Evolutionary conservation across 2,888 invertebrate species (phyloP), one percentile per base, ranked within the genome.

Genomic region (Dendrolimus pini): DNA sequence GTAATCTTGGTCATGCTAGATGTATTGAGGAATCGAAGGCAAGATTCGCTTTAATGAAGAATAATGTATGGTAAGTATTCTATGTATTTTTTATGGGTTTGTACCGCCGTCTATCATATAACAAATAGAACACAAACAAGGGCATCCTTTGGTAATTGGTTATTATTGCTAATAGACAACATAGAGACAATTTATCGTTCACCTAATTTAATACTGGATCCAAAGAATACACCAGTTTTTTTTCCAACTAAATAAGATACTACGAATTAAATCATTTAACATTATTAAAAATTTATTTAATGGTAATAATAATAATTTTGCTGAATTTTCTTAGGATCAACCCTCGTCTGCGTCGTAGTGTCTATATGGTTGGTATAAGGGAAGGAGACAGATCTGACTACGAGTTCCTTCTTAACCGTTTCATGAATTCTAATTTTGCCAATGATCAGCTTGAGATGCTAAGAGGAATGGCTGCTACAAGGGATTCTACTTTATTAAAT

Each of bases 341-440:
- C 54, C 88, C 93, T 0, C 92, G 93, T 58, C 81, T 93, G 47
- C 92, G 93, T 58, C 83, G 90, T 0, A 85, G 90, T 3, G 93
- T 93, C 0, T 94, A 94, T 69, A 93, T 94, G 65, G 88, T 89
- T 0, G 95, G 93, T 0, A 80, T 95, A n/a, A 85, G 87, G 55
- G 77, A 92, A 56, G 95, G 95, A 0, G 87, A 82, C 1, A 70
- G 74, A 7, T 80, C 78, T 1, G 94, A 94, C 64, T 95, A 94
- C 91, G 76, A 93, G 30, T 94, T 92, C 72, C 82, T 94, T 2
- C 65, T 83, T 0, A 65, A 64, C 1, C 77, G 80, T 3, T 81
- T 77, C 60, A 64, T 66, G 14, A 56, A 65, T 0, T 86, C 89
- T 0, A 90, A 90, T 65, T 80, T 73, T 42, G 90, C 90, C 3